These are phyloP conservation scores for Drosophila parabipectinata DNA, from an alignment of 1,140 invertebrate species.

Conservation along the genomic window DNA sequence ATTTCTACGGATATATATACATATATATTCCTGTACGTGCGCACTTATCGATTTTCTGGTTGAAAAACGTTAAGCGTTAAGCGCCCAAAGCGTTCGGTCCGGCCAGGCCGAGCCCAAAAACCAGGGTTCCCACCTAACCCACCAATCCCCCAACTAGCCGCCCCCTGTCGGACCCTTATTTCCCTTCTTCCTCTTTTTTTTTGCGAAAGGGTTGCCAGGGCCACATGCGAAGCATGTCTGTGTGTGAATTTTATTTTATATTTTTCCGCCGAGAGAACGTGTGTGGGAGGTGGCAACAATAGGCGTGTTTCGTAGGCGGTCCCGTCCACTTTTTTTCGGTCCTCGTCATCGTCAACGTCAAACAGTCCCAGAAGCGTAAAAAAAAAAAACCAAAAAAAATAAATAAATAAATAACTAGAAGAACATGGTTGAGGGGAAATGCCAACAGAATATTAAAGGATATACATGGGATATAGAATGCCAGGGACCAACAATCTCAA, in stretches of 20 bases:
- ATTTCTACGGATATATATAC: conserved; percentile 10
- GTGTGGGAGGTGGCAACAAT: conserved; percentile 40
- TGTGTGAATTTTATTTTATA: neutral
- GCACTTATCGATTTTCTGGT: conserved; percentile 60
- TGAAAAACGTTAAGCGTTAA: conserved; percentile 58
- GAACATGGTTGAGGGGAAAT: neutral
- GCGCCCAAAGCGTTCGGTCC: conserved; percentile 49
- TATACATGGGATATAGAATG: neutral
- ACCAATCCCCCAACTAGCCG: neutral
- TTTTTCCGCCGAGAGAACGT: neutral
- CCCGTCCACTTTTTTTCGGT: conserved; percentile 30
- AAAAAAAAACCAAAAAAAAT: neutral
- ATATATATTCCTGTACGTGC: conserved; percentile 55
- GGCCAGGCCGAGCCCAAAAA: conserved; percentile 27
- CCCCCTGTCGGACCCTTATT: conserved; percentile 7
- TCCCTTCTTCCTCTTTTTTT: neutral
- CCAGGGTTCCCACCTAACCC: conserved; percentile 25
- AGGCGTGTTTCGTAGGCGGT: conserved; percentile 51
- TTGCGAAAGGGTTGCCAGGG: conserved; percentile 52
- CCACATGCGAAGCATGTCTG: conserved; percentile 41
- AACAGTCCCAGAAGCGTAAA: conserved; percentile 4
- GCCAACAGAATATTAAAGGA: conserved; percentile 4
- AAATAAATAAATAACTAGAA: neutral
- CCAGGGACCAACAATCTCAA: no score
- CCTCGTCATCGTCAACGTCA: conserved; percentile 42